Percentiles rank a stretch among this genome's conserved stretches.
Conservation (phyloP, 2,888 invertebrate species). For the Aleiodes leptofemur region DNA sequence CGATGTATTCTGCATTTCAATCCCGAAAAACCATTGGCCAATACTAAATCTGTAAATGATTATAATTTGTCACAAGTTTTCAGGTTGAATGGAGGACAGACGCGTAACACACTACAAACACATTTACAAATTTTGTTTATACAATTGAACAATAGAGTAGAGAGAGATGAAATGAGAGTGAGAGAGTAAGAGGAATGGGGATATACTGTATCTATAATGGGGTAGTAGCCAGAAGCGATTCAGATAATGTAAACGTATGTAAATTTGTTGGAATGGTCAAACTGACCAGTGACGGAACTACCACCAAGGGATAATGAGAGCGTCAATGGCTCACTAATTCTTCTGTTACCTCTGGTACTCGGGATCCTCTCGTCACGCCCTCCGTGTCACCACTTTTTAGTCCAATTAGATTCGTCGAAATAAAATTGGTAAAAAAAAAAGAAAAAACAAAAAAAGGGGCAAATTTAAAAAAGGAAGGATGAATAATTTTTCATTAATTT, state of each 20-base stretch:
- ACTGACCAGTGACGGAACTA: conserved; percentile 6
- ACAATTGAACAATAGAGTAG: background rate
- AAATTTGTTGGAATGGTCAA: conserved; percentile 27
- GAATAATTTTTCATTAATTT: no score
- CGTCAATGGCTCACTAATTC: conserved; percentile 32
- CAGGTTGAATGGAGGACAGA: no score
- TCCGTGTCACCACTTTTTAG: background rate
- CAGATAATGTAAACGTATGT: conserved; percentile 32
- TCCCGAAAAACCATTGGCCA: background rate
- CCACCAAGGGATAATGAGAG: conserved; percentile 26
- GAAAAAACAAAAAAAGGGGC: background rate
- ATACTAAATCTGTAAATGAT: conserved; percentile 20
- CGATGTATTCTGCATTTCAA: conserved; percentile 17
- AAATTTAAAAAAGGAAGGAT: background rate
- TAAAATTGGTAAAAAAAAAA: no score
- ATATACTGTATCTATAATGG: conserved; percentile 15
- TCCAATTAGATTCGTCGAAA: background rate
- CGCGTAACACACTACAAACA: background rate
- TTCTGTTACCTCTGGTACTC: conserved; percentile 3
- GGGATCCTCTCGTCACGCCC: conserved; percentile 20
- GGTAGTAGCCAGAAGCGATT: conserved; percentile 21
- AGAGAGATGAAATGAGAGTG: background rate
- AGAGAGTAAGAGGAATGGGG: background rate
- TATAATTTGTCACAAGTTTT: conserved; percentile 7
- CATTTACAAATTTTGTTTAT: conserved; percentile 1